Conservation (phyloP, 1,140 invertebrate species). For the Caenorhabditis inopinata region DNA sequence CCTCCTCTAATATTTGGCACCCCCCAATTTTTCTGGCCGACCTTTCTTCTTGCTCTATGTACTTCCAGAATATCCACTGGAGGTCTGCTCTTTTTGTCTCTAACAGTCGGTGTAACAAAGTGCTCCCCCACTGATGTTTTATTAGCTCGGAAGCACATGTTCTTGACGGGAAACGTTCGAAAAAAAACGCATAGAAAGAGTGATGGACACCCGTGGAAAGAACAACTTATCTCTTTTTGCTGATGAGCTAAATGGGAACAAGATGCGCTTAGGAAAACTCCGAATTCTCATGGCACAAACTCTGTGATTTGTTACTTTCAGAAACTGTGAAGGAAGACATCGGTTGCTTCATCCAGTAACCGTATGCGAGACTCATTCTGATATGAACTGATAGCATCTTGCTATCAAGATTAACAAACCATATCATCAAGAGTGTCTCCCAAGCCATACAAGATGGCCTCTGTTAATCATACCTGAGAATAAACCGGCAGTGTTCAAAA, state of each 20-base stretch:
- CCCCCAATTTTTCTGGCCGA: background rate
- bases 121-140: constrained; percentile 9
- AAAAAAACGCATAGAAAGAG: background rate
- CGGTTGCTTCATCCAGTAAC: too few species aligned
- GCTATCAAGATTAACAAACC: too few species aligned
- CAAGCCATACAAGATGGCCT: too few species aligned
- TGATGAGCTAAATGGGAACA: constrained; percentile 10
- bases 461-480: too few species aligned
- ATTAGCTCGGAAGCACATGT: constrained; percentile 25
- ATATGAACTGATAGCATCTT: too few species aligned
- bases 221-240: background rate
- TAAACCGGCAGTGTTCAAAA: too few species aligned
- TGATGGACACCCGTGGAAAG: background rate
- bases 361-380: too few species aligned
- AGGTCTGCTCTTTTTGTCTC: background rate
- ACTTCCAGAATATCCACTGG: background rate
- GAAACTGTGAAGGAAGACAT: too few species aligned
- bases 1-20: constrained; percentile 31
- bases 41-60: background rate
- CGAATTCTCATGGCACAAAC: background rate
- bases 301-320: too few species aligned
- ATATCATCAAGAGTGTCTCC: too few species aligned
- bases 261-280: background rate
- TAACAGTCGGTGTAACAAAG: constrained; percentile 20
- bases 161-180: constrained; percentile 20